phyloP scores from a whole-genome alignment of 2,888 invertebrate genomes.

The Choreutis nemorana region DNA sequence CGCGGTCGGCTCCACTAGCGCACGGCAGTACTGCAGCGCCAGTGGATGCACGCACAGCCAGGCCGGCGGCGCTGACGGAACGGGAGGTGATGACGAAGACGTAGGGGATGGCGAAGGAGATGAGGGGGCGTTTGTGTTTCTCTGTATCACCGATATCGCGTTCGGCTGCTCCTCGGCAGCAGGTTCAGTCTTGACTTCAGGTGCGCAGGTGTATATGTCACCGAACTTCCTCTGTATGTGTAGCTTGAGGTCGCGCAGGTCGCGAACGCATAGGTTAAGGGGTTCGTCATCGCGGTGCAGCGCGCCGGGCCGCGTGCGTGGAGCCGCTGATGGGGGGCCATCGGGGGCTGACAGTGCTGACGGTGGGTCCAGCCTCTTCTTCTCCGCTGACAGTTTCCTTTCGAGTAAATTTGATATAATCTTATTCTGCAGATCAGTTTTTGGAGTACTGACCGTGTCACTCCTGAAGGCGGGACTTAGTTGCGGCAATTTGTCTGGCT shows the following conservation, averaged over 20 bases:
- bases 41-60: constrained; percentile 78
- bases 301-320: constrained; percentile 32
- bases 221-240: constrained; percentile 70
- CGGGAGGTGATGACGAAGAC: constrained; percentile 51
- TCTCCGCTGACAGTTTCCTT: constrained; percentile 74
- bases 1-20: constrained; percentile 61
- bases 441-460: constrained; percentile 33
- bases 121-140: constrained; percentile 41
- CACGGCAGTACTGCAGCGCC: constrained; percentile 79
- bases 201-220: constrained; percentile 65
- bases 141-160: constrained; percentile 54
- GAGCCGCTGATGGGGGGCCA: constrained; percentile 42
- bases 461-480: constrained; percentile 28
- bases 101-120: constrained; percentile 48
- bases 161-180: constrained; percentile 57
- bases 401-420: constrained; percentile 75
- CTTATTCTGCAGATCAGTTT: constrained; percentile 72
- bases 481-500: constrained; percentile 41
- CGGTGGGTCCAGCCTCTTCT: constrained; percentile 47
- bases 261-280: constrained; percentile 83
- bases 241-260: constrained; percentile 74
- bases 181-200: constrained; percentile 68
- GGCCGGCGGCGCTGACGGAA: constrained; percentile 53
- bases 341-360: constrained; percentile 38
- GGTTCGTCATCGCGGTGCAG: constrained; percentile 72